These are phyloP conservation scores for Volucella inanis DNA, from an alignment of 2,888 invertebrate genomes.

Conservation along the genomic window DNA sequence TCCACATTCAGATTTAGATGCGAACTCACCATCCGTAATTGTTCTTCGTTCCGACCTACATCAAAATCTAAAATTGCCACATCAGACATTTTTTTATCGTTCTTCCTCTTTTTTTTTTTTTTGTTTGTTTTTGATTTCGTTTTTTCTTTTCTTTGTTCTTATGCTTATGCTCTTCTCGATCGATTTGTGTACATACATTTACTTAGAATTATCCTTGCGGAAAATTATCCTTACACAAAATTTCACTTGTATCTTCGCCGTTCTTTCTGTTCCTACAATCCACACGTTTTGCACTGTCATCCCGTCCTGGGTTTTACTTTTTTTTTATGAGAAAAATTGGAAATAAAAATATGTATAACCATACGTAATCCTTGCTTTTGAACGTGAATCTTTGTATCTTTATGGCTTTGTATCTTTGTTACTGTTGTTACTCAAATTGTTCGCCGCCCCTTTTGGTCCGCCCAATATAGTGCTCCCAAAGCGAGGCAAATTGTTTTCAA, in stretches of 20 bases:
- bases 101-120: conserved; percentile 22
- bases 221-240: conserved; percentile 68
- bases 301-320: background rate
- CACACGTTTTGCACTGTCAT: background rate
- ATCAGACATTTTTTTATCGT: conserved; percentile 23
- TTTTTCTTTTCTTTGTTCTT: background rate
- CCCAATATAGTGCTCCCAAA: background rate
- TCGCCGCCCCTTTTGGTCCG: too few relatives aligned
- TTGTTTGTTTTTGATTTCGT: too few relatives aligned
- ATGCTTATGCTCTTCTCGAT: conserved; percentile 44
- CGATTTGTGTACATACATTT: conserved; percentile 69
- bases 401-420: conserved; percentile 9
- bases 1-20: background rate
- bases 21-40: background rate
- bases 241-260: conserved; percentile 7
- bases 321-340: conserved; percentile 21
- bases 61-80: conserved; percentile 51
- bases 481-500: conserved; percentile 59
- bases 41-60: conserved; percentile 38
- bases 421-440: background rate
- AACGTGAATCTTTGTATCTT: conserved; percentile 8
- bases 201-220: conserved; percentile 68
- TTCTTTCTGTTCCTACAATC: background rate
- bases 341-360: conserved; percentile 40
- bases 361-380: conserved; percentile 36